Evolutionary conservation across 1,140 invertebrate species (phyloP).

Genomic region (Atta texana): DNA sequence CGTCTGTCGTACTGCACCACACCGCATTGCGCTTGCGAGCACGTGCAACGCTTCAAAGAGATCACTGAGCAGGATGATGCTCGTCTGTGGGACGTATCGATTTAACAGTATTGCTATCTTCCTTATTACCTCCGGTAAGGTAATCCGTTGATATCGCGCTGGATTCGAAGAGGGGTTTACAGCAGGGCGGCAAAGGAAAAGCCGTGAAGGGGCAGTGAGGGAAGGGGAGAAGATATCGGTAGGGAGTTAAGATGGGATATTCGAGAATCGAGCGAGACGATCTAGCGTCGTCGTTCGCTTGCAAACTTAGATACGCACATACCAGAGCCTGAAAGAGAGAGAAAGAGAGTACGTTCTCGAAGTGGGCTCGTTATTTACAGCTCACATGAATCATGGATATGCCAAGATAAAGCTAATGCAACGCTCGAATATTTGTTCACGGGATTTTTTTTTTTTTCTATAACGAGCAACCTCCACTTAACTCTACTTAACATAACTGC

Average conservation of each 20-base stretch:
- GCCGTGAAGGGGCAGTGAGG: background rate
- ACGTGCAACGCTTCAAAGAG: constrained; percentile 45
- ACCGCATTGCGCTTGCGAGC: constrained; percentile 10
- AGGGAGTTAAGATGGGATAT: constrained; percentile 50
- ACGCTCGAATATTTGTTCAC: constrained; percentile 51
- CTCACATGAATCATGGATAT: constrained; percentile 58
- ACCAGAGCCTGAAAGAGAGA: constrained; percentile 48
- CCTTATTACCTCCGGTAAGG: constrained; percentile 67
- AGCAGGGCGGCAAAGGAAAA: background rate
- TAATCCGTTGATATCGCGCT: constrained; percentile 56
- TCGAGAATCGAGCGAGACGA: constrained; percentile 50
- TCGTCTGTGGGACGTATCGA: constrained; percentile 61
- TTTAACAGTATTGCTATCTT: constrained; percentile 67
- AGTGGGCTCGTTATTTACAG: constrained; percentile 66
- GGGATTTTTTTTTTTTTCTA: background rate
- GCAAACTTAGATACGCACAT: constrained; percentile 57
- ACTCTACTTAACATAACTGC: constrained; percentile 22
- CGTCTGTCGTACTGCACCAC: background rate
- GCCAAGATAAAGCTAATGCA: constrained; percentile 68
- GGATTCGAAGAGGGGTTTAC: constrained; percentile 20
- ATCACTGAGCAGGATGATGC: constrained; percentile 30
- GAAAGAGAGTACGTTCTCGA: constrained; percentile 42
- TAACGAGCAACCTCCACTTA: background rate
- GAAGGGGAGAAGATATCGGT: background rate
- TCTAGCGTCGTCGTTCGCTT: constrained; percentile 38